phyloP scores from a whole-genome alignment of 2,888 invertebrate genomes.

The Pseudanteris insignis region DNA sequence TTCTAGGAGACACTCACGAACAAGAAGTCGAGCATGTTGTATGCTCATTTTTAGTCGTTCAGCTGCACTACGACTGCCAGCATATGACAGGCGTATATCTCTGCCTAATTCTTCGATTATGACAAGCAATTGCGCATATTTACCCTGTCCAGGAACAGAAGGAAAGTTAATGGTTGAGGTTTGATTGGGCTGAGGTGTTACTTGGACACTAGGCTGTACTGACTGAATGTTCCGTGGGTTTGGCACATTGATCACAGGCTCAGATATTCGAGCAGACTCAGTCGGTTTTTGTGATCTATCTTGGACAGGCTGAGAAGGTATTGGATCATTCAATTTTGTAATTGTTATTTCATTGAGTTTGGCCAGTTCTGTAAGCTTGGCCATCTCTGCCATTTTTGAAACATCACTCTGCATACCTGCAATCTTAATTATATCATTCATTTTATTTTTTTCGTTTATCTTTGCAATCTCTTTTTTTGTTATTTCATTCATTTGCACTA shows the following conservation, averaged over 20 bases:
- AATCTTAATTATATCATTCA: slow-evolving; percentile 65
- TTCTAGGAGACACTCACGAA: slow-evolving; percentile 63
- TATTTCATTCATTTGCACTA: slow-evolving; percentile 64
- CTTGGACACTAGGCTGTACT: slow-evolving; percentile 56
- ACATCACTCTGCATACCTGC: slow-evolving; percentile 64
- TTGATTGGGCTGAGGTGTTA: slow-evolving; percentile 62
- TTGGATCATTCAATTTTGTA: slow-evolving; percentile 63
- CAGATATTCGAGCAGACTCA: slow-evolving; percentile 61
- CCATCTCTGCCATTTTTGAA: slow-evolving; percentile 65
- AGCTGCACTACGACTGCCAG: slow-evolving; percentile 64
- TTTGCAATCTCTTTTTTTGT: slow-evolving; percentile 64
- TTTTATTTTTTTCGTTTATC: slow-evolving; percentile 64
- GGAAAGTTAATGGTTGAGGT: slow-evolving; percentile 63
- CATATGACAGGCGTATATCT: slow-evolving; percentile 65
- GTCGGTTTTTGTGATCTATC: slow-evolving; percentile 48
- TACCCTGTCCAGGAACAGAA: slow-evolving; percentile 64
- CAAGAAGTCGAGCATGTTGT: slow-evolving; percentile 63
- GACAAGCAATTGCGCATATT: slow-evolving; percentile 63
- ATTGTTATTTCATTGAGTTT: slow-evolving; percentile 65
- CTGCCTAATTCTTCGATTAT: slow-evolving; percentile 68
- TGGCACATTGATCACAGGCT: slow-evolving; percentile 66
- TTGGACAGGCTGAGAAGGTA: slow-evolving; percentile 46
- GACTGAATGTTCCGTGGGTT: slow-evolving; percentile 63
- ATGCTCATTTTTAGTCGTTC: slow-evolving; percentile 65
- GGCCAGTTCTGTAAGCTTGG: slow-evolving; percentile 62